phyloP scores from a whole-genome alignment of 2,113 vertebrate species.

The rat (Rattus norvegicus) region DNA sequence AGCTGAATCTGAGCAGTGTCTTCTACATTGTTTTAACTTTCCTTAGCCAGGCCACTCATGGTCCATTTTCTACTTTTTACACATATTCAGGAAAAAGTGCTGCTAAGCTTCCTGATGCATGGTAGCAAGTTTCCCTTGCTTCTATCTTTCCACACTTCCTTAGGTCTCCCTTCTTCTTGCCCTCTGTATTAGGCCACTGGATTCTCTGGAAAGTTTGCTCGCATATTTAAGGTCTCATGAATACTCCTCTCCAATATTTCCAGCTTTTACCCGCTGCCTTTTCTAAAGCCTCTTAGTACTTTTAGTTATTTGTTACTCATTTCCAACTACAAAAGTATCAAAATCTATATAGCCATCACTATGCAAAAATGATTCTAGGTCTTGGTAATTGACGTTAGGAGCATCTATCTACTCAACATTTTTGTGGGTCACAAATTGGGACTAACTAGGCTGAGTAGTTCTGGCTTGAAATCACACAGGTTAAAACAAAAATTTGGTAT shows the following conservation, averaged over 20 bases:
- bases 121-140: neutral
- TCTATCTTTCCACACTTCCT: neutral
- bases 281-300: neutral
- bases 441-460: neutral
- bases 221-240: neutral
- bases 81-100: neutral
- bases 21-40: neutral
- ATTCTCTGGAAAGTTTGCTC: neutral
- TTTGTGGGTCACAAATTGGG: neutral
- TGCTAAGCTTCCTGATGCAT: neutral
- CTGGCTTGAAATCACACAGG: constrained; percentile 2
- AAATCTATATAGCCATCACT: neutral
- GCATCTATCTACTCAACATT: neutral
- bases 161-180: neutral
- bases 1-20: neutral
- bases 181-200: neutral
- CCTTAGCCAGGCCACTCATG: neutral
- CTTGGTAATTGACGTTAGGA: neutral
- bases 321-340: neutral
- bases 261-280: neutral
- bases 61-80: neutral
- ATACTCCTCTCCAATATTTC: neutral
- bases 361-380: neutral
- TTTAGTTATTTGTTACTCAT: constrained; percentile 4
- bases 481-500: constrained; percentile 9